phyloP scores from a whole-genome alignment of 2,113 vertebrate species.

The Oryzias curvinotus region DNA sequence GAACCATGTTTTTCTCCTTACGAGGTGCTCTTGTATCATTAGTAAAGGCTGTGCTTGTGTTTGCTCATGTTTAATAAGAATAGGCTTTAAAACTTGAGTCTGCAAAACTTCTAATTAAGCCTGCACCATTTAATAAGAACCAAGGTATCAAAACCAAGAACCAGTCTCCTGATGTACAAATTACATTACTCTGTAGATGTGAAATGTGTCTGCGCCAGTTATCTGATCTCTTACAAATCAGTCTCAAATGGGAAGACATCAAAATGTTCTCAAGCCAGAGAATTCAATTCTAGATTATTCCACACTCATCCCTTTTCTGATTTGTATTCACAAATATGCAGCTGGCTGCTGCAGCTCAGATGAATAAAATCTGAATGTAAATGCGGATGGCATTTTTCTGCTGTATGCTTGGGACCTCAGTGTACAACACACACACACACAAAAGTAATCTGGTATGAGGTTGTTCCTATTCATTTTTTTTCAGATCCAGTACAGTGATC shows the following conservation, averaged over 20 bases:
- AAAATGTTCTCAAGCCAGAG: constrained; percentile 12
- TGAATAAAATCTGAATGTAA: constrained; percentile 41
- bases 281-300: constrained; percentile 8
- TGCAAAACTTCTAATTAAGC: too few species aligned
- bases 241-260: background rate
- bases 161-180: constrained; percentile 24
- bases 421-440: constrained; percentile 14
- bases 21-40: too few species aligned
- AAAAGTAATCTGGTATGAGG: constrained; percentile 13
- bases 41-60: background rate
- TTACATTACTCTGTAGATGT: background rate
- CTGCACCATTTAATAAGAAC: background rate
- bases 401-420: constrained; percentile 6
- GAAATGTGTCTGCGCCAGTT: constrained; percentile 21
- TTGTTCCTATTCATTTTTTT: constrained; percentile 28
- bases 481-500: constrained; percentile 7
- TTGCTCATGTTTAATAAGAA: background rate
- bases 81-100: background rate
- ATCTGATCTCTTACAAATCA: constrained; percentile 18
- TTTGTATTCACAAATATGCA: constrained; percentile 11
- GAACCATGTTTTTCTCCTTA: too few species aligned
- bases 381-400: constrained; percentile 18
- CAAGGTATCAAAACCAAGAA: background rate
- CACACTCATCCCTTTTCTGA: constrained; percentile 7
- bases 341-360: constrained; percentile 3